A percentile compares a stretch with the other conserved stretches of the same genome.
phyloP scores from a whole-genome alignment of 2,113 vertebrate genomes.

The Gallinago undulata region DNA sequence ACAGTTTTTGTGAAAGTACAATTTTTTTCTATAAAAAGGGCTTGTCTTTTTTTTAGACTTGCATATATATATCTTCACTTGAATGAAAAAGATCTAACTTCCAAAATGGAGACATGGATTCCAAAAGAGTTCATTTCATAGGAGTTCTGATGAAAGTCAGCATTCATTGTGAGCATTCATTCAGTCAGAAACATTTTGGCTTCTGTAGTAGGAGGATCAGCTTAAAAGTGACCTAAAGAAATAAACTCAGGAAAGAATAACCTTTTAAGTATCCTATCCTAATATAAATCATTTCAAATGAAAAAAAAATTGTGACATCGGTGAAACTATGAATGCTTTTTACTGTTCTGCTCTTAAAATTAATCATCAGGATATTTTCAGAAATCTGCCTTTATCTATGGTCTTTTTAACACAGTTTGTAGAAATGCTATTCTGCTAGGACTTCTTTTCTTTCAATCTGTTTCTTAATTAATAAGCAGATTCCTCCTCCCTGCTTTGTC shows the following conservation, averaged over 20 bases:
- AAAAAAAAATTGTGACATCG: background rate
- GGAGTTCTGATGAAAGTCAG: background rate
- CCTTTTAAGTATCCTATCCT: background rate
- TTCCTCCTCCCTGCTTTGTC: background rate
- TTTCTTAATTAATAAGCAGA: slow-evolving; percentile 7
- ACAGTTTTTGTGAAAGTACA: background rate
- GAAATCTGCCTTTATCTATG: background rate
- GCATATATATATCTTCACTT: background rate
- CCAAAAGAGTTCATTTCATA: background rate
- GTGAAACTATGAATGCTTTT: background rate
- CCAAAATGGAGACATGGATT: background rate
- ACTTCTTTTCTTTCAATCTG: background rate
- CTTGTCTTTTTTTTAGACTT: background rate
- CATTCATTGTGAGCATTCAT: background rate
- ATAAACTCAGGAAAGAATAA: background rate
- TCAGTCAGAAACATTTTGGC: background rate
- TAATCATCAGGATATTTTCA: background rate
- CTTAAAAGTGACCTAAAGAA: background rate
- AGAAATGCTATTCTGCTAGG: background rate
- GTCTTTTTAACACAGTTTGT: background rate
- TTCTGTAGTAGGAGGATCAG: background rate
- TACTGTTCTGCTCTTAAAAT: background rate
- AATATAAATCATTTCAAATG: background rate
- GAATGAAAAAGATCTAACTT: background rate
- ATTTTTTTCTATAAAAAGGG: background rate